These are phyloP conservation scores for Dolomedes plantarius DNA, from an alignment of 2,888 invertebrate genomes.

Conservation along the genomic window DNA sequence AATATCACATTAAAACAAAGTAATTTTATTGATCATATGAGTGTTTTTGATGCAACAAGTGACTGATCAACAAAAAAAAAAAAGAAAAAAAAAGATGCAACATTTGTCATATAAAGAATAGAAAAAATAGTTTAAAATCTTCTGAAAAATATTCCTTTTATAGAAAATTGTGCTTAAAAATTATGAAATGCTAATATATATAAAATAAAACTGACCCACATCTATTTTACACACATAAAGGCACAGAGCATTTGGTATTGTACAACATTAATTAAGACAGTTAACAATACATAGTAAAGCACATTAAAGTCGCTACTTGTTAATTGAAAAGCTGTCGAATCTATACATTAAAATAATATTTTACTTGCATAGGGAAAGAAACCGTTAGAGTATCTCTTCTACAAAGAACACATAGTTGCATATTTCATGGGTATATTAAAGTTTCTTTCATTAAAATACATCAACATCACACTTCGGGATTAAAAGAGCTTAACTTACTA, in stretches of 20 bases:
- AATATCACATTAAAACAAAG: no score
- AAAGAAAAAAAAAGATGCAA: not conserved
- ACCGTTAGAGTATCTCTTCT: not conserved
- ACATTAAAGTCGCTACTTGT: constrained; percentile 26
- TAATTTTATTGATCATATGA: not conserved
- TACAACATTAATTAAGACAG: constrained; percentile 48
- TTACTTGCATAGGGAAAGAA: not conserved
- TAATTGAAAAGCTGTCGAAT: not conserved
- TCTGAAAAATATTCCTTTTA: constrained; percentile 15
- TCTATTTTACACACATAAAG: constrained; percentile 53
- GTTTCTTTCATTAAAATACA: not conserved
- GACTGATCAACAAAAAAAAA: no score
- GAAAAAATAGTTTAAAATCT: constrained; percentile 2
- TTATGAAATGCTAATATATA: not conserved
- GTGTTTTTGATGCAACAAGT: not conserved
- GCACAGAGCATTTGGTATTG: constrained; percentile 65
- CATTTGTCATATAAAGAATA: not conserved
- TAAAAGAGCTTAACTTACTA: no score
- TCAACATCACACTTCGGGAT: not conserved
- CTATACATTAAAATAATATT: not conserved
- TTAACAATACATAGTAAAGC: constrained; percentile 16
- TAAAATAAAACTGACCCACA: constrained; percentile 44
- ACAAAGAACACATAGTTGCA: constrained; percentile 4
- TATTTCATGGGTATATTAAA: not conserved
- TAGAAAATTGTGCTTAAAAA: constrained; percentile 27